These are phyloP conservation scores for Pseudotriccus pelzelni DNA, from an alignment of 2,797 vertebrate genomes.

Conservation along the genomic window DNA sequence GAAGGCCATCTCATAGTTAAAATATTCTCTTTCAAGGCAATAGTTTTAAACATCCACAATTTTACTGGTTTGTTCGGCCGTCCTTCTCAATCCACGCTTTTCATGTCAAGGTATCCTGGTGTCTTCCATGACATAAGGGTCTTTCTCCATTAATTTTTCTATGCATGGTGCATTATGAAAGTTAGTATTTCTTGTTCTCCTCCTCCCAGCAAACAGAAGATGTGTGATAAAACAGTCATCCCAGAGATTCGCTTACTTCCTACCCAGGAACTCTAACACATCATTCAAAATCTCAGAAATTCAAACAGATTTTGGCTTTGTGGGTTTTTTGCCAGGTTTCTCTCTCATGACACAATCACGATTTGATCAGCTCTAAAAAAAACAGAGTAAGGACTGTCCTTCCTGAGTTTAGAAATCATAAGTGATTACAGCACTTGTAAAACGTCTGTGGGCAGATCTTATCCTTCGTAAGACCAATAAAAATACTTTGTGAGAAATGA, in stretches of 20 bases:
- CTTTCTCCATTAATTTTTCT: background rate
- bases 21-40: background rate
- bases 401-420: background rate
- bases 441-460: background rate
- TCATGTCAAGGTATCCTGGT: background rate
- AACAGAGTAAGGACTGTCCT: background rate
- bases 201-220: background rate
- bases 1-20: background rate
- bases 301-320: background rate
- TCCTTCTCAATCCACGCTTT: background rate
- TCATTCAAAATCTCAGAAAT: background rate
- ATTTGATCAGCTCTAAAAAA: background rate
- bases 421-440: background rate
- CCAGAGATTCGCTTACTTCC: background rate
- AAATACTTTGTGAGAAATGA: background rate
- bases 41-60: background rate
- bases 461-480: background rate
- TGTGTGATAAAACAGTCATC: background rate
- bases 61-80: background rate
- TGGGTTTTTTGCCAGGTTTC: background rate
- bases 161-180: background rate
- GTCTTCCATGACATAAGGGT: background rate
- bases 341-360: background rate
- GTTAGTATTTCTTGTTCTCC: background rate
- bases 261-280: background rate